A percentile compares a stretch with the other conserved stretches of the same genome.
Conservation (phyloP, 2,888 invertebrate genomes). For the Dorcus hopei region DNA sequence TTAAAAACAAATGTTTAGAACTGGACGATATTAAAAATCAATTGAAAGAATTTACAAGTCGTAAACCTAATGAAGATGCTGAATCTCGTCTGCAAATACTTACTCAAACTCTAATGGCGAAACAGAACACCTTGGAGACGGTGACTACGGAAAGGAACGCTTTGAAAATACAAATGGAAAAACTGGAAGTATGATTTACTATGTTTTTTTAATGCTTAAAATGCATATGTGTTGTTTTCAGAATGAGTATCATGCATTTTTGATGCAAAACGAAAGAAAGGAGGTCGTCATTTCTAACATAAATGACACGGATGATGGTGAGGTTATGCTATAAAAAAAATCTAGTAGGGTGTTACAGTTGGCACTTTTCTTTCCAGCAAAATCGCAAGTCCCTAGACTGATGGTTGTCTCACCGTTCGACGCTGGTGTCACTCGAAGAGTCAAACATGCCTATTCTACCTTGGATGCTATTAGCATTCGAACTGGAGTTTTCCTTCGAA, state of each 20-base stretch:
- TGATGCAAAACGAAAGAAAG: conserved; percentile 54
- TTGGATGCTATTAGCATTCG: conserved; percentile 76
- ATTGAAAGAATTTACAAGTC: conserved; percentile 41
- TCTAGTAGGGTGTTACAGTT: background rate
- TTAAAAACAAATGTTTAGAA: conserved; percentile 46
- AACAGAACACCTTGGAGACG: conserved; percentile 80
- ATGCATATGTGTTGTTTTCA: conserved; percentile 37
- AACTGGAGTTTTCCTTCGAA: conserved; percentile 72
- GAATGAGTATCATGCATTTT: conserved; percentile 60
- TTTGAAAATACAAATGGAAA: conserved; percentile 77
- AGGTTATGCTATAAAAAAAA: conserved; percentile 9
- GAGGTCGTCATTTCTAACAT: conserved; percentile 55
- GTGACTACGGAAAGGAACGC: conserved; percentile 84
- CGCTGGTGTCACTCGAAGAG: conserved; percentile 67
- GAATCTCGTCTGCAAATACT: conserved; percentile 57
- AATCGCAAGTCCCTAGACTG: conserved; percentile 67
- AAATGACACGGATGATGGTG: conserved; percentile 67
- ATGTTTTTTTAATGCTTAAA: conserved; percentile 36
- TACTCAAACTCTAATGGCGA: conserved; percentile 80
- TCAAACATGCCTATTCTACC: conserved; percentile 74
- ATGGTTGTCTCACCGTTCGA: conserved; percentile 75
- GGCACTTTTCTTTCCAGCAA: conserved; percentile 46
- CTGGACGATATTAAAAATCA: conserved; percentile 45
- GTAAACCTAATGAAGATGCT: conserved; percentile 53
- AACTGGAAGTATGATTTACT: conserved; percentile 60